A percentile compares a stretch with the other conserved stretches of the same genome.
These are phyloP conservation scores for Chelonia mydas DNA, from an alignment of 2,797 vertebrate genomes.

Conservation along the genomic window DNA sequence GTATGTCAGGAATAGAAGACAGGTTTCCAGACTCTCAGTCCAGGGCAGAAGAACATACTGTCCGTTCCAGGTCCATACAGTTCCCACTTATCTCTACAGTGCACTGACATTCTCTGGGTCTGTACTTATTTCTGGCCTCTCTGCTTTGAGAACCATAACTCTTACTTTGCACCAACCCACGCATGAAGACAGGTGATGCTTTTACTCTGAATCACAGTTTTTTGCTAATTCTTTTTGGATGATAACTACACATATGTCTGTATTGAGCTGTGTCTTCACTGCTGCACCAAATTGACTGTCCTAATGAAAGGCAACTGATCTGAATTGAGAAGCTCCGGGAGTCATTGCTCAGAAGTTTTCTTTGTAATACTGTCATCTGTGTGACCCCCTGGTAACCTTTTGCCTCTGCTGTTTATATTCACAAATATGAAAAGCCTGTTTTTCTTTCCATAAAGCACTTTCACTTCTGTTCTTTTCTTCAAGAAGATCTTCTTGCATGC, in stretches of 20 bases:
- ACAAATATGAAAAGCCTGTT: background rate
- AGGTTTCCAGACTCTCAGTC: background rate
- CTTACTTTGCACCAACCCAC: conserved; percentile 23
- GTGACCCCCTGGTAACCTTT: background rate
- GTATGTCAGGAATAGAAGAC: background rate
- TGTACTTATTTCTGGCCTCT: background rate
- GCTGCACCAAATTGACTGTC: background rate
- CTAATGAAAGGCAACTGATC: conserved; percentile 34
- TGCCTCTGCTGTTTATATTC: background rate
- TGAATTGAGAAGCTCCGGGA: background rate
- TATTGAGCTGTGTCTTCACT: conserved; percentile 39
- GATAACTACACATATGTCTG: background rate
- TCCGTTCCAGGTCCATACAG: background rate
- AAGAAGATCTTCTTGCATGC: background rate
- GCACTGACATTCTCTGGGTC: background rate
- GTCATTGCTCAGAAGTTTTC: background rate
- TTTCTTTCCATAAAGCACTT: background rate
- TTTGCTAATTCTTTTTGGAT: conserved; percentile 40
- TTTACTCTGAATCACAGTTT: conserved; percentile 38
- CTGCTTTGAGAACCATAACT: conserved; percentile 3
- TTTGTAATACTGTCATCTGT: background rate
- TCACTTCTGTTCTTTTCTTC: background rate
- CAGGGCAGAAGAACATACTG: background rate
- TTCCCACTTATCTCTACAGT: background rate
- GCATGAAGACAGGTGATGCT: conserved; percentile 17